Conservation (phyloP, 2,888 invertebrate species). For the Cephus pygmeus region DNA sequence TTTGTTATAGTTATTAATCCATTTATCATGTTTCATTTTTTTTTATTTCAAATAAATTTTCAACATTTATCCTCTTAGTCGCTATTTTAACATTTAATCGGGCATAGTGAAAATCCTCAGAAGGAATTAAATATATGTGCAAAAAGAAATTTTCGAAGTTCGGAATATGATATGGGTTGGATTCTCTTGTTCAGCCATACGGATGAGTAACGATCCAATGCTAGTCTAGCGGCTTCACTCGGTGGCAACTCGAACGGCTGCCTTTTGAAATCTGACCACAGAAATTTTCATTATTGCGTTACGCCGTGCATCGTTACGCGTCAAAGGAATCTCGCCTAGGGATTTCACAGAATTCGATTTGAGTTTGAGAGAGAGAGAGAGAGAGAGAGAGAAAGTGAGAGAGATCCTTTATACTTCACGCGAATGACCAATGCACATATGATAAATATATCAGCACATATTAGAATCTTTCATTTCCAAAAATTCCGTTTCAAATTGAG, state of each 20-base stretch:
- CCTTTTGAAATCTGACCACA: slow-evolving; percentile 23
- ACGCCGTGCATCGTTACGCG: slow-evolving; percentile 15
- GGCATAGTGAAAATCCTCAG: neutral
- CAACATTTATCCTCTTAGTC: neutral
- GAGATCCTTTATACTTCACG: neutral
- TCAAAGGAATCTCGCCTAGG: slow-evolving; percentile 12
- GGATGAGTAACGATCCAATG: neutral
- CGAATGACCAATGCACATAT: too few relatives aligned
- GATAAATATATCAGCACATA: neutral
- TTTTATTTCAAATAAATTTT: neutral
- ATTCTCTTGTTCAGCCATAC: neutral
- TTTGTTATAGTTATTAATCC: neutral
- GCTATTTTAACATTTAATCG: neutral
- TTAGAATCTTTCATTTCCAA: neutral
- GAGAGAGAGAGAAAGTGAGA: too few relatives aligned
- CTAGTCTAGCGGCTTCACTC: slow-evolving; percentile 4
- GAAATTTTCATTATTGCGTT: slow-evolving; percentile 24
- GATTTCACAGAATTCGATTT: neutral
- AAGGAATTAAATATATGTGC: neutral
- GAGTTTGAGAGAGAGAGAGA: neutral
- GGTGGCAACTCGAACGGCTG: slow-evolving; percentile 10
- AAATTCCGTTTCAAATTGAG: neutral
- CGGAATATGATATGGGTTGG: neutral
- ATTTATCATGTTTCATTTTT: neutral
- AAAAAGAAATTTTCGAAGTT: neutral